Base-by-base conservation (phyloP, 2,888 invertebrate genomes). In the Formica aserva region DNA sequence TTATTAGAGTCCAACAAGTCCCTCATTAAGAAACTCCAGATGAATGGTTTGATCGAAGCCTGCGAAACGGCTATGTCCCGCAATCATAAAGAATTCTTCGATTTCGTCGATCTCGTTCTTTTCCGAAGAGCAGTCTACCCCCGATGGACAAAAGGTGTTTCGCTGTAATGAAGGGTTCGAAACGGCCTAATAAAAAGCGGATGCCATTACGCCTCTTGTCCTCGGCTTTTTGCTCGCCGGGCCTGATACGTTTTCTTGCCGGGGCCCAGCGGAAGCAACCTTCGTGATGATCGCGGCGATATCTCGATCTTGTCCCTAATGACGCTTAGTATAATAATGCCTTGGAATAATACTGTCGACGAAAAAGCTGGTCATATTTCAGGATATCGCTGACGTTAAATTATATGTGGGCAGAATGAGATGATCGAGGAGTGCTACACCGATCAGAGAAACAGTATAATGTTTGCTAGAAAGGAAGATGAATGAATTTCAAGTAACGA, bases 141-240 rank as follows among this genome's bases (percentile, higher is more conserved):
- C 81, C 81, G 85, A 67, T 83, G 88, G 88, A 91, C 91, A 92
- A 93, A 93, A 91, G 90, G 89, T 92, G 91, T 91, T 89, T 87
- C 87, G 83, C 55, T 83, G 84, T 92, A 92, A 93, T 92, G 91
- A 92, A 90, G 86, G 91, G 92, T 92, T 91, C 86, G 69, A 90
- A 91, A 91, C 85, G 74, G 85, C 82, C 89, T 91, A 91, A 92
- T 92, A 92, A 92, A 91, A 91, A 91, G 88, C 87, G 87, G 87
- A 87, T 87, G 84, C 85, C 89, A 90, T 91, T 89, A 89, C 87
- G 84, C 80, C 84, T 83, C 86, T 83, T 84, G 78, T 84, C 78
- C 75, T 55, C 78, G 45, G 77, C 45, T 84, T 84, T 76, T 76
- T 62, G 63, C 63, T 45, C 32, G 52, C 32, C 41, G 38, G 69